phyloP scores from a whole-genome alignment of 2,797 vertebrate genomes.

The Gobionotothen gibberifrons region DNA sequence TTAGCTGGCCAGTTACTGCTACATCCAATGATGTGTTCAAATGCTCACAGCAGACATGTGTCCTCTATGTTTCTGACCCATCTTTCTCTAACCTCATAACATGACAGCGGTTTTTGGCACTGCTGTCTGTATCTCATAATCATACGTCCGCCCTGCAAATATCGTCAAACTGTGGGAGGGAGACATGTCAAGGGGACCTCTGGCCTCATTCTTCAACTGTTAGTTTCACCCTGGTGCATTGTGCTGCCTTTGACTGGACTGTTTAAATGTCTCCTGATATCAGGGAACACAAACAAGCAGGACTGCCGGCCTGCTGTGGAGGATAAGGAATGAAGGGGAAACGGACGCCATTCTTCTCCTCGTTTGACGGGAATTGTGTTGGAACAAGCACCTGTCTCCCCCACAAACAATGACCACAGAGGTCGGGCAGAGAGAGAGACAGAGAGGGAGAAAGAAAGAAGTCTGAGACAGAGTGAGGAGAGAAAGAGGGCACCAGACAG shows the following conservation, averaged over 20 bases:
- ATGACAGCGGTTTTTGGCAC: slow-evolving; percentile 40
- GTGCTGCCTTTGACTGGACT: slow-evolving; percentile 70
- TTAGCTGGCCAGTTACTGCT: slow-evolving; percentile 27
- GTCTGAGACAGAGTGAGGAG: slow-evolving; percentile 25
- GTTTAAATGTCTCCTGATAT: slow-evolving; percentile 76
- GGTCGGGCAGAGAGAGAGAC: slow-evolving; percentile 40
- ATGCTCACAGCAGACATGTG: slow-evolving; percentile 35
- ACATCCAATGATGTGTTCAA: slow-evolving; percentile 15
- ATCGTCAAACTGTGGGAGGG: slow-evolving; percentile 47
- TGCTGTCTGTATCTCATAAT: slow-evolving; percentile 45
- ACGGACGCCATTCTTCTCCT: slow-evolving; percentile 76
- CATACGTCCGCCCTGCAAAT: slow-evolving; percentile 47
- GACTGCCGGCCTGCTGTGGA: slow-evolving; percentile 66
- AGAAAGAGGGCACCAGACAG: slow-evolving; percentile 35
- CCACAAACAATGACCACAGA: slow-evolving; percentile 72
- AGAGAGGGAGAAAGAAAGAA: slow-evolving; percentile 5
- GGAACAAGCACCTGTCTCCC: slow-evolving; percentile 80
- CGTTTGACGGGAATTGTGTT: slow-evolving; percentile 77
- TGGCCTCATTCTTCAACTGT: slow-evolving; percentile 65
- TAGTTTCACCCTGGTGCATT: slow-evolving; percentile 60
- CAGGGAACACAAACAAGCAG: slow-evolving; percentile 77
- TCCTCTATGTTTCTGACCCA: slow-evolving; percentile 34
- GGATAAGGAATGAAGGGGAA: slow-evolving; percentile 79
- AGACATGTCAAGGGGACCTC: slow-evolving; percentile 59
- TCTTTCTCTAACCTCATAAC: slow-evolving; percentile 53